Conservation (phyloP, 2,797 vertebrate genomes). For the Octomys mimax region DNA sequence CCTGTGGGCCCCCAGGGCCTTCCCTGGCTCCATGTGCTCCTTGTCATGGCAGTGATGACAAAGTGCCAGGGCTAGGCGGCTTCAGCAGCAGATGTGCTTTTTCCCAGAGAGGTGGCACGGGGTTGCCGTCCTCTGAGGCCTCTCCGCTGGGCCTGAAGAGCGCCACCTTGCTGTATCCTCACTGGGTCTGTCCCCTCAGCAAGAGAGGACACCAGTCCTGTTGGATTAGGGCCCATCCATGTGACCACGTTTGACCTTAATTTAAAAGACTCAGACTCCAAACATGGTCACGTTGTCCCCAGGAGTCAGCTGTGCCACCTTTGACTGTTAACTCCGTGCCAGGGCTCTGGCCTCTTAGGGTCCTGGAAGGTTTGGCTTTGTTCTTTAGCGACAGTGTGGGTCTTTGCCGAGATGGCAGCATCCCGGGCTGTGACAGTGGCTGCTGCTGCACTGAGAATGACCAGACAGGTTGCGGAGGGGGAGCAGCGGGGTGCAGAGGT, state of each 20-base stretch:
- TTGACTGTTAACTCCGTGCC: not conserved
- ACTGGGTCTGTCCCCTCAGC: not conserved
- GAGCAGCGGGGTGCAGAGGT: conserved; percentile 22
- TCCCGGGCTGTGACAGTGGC: not conserved
- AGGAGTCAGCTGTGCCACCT: not conserved
- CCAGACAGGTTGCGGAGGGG: not conserved
- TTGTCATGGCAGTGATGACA: not conserved
- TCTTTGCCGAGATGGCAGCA: not conserved
- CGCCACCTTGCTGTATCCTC: not conserved
- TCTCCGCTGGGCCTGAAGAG: not conserved
- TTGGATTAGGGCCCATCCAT: not conserved
- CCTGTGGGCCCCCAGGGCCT: accelerated
- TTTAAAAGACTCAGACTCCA: not conserved
- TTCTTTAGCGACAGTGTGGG: not conserved
- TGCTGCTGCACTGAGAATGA: conserved; percentile 44
- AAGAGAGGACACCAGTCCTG: not conserved
- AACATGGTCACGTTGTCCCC: not conserved
- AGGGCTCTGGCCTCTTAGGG: not conserved
- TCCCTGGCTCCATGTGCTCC: not conserved
- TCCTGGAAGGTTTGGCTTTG: not conserved
- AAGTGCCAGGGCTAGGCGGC: not conserved
- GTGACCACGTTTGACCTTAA: not conserved
- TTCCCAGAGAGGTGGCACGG: not conserved
- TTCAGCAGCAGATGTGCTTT: not conserved
- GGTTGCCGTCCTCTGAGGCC: not conserved